A percentile compares a stretch with the other conserved stretches of the same genome.
Conservation (phyloP, 2,113 vertebrate genomes). For the Chrysochloris asiatica region DNA sequence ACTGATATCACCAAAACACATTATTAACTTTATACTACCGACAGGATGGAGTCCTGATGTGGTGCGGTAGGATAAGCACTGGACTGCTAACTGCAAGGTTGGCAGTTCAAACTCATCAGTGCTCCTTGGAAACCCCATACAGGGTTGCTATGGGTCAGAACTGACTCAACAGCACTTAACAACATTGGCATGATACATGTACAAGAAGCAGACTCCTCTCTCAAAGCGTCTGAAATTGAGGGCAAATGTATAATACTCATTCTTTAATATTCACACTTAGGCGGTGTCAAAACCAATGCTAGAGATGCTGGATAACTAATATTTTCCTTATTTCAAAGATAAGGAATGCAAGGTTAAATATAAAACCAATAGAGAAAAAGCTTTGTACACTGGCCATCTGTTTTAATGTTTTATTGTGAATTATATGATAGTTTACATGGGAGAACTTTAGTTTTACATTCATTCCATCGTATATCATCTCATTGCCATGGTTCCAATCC, state of each 20-base stretch:
- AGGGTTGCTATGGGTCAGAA: too few relatives aligned
- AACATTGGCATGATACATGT: neutral
- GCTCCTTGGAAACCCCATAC: too few relatives aligned
- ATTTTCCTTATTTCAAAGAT: neutral
- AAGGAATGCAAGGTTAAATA: conserved; percentile 7
- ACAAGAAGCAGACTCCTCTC: neutral
- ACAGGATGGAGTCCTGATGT: too few relatives aligned
- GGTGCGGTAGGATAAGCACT: too few relatives aligned
- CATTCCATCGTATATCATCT: too few relatives aligned
- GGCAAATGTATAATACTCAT: neutral
- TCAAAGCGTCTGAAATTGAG: neutral
- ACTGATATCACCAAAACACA: neutral
- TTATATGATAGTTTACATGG: too few relatives aligned
- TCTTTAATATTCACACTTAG: neutral
- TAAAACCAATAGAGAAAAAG: neutral
- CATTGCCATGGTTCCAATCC: too few relatives aligned
- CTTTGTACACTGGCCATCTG: neutral
- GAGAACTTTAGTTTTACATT: too few relatives aligned
- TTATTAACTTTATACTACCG: neutral
- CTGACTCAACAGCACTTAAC: too few relatives aligned
- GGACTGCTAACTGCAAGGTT: too few relatives aligned
- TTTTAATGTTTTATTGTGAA: too few relatives aligned
- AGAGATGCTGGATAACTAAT: neutral
- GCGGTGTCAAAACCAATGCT: neutral
- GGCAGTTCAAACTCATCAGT: too few relatives aligned